Evolutionary conservation across 2,113 vertebrate species (phyloP).

Genomic region (Chlorocebus sabaeus): DNA sequence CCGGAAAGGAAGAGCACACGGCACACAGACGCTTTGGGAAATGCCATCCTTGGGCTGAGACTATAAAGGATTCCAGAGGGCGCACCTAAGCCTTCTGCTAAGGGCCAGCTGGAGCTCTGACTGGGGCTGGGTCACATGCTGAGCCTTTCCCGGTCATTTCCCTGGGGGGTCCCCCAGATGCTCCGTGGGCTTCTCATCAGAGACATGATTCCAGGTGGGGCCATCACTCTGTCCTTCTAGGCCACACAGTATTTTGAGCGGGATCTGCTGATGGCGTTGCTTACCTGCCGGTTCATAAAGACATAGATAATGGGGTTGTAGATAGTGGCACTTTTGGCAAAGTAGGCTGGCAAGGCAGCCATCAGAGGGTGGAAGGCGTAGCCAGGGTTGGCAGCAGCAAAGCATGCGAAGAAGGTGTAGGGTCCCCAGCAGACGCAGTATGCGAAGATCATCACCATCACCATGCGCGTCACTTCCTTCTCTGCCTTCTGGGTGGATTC

Average conservation of each 20-base stretch:
- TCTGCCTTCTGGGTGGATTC: constrained; percentile 95
- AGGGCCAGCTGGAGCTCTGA: not conserved
- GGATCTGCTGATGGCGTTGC: not conserved
- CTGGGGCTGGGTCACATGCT: not conserved
- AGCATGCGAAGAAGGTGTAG: constrained; percentile 89
- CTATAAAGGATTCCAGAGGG: not conserved
- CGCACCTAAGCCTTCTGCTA: not conserved
- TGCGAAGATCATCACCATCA: constrained; percentile 89
- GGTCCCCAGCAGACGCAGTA: constrained; percentile 91
- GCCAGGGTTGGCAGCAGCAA: constrained; percentile 88
- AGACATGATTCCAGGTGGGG: not conserved
- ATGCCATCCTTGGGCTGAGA: not conserved
- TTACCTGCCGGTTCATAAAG: constrained; percentile 94
- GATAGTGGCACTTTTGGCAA: constrained; percentile 94
- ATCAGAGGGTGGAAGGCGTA: constrained; percentile 91
- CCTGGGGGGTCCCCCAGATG: not conserved
- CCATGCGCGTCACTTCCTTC: constrained; percentile 92
- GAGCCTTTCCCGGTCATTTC: not conserved
- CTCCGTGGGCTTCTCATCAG: not conserved
- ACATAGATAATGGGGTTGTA: constrained; percentile 94
- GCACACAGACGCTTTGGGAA: not conserved
- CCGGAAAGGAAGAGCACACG: not conserved
- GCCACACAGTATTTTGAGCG: not conserved
- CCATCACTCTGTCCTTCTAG: not conserved
- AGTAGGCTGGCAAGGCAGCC: constrained; percentile 90